Evolutionary conservation across 2,888 invertebrate species (phyloP).

Genomic region (Hypomecis punctinalis): DNA sequence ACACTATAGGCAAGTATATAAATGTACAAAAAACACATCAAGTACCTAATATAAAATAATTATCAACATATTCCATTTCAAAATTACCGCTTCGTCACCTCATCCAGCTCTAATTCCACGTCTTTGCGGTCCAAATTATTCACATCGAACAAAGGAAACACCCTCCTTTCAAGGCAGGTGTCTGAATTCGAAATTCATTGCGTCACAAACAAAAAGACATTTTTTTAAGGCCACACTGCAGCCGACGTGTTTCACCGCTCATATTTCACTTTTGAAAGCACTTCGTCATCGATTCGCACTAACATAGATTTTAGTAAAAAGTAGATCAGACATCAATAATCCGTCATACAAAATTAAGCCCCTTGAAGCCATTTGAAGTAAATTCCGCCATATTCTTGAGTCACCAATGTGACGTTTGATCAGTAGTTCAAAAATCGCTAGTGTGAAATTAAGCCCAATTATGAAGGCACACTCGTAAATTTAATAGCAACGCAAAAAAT

Average conservation of each 20-base stretch:
- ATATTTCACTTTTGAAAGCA: slow-evolving; percentile 57
- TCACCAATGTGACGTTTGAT: too few relatives aligned
- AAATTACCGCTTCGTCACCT: neutral
- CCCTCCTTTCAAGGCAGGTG: slow-evolving; percentile 69
- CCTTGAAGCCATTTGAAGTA: too few relatives aligned
- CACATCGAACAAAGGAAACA: slow-evolving; percentile 67
- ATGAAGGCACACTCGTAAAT: too few relatives aligned
- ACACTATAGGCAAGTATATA: too few relatives aligned
- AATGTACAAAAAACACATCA: neutral
- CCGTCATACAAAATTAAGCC: too few relatives aligned
- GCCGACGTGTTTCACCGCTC: slow-evolving; percentile 48
- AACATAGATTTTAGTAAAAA: neutral
- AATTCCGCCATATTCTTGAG: too few relatives aligned
- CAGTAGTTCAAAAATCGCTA: too few relatives aligned
- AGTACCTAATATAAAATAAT: neutral
- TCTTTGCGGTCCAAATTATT: slow-evolving; percentile 62
- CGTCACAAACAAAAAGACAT: slow-evolving; percentile 73
- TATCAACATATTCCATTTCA: neutral
- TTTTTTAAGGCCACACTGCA: slow-evolving; percentile 60
- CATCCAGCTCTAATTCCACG: slow-evolving; percentile 20
- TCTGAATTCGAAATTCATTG: slow-evolving; percentile 76
- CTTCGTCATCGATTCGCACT: slow-evolving; percentile 43
- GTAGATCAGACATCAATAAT: too few relatives aligned
- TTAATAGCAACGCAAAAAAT: too few relatives aligned
- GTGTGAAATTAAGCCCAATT: too few relatives aligned